phyloP scores from a whole-genome alignment of 1,140 invertebrate genomes.

The Panulirus ornatus region DNA sequence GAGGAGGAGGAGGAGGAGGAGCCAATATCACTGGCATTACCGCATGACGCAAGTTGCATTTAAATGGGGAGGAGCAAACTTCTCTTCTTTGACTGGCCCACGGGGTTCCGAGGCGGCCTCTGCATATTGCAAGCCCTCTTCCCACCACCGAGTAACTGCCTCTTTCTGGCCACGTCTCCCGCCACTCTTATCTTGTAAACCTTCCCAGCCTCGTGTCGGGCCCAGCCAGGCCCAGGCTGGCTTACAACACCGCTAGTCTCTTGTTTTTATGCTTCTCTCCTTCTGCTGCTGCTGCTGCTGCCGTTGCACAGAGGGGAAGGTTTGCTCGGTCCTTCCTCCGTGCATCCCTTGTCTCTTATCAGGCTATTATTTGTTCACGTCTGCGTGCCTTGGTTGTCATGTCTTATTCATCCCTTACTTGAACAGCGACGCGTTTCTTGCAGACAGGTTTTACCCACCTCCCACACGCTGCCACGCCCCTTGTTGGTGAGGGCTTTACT shows the following conservation, averaged over 20 bases:
- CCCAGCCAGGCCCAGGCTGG: too few relatives aligned
- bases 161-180: background rate
- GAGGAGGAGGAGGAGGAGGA: conserved; percentile 19
- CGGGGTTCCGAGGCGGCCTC: background rate
- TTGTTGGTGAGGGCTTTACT: too few relatives aligned
- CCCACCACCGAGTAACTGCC: background rate
- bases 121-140: conserved; percentile 1
- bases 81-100: conserved; percentile 12
- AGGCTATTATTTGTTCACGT: too few relatives aligned
- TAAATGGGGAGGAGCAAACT: conserved; percentile 41
- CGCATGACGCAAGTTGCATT: conserved; percentile 15
- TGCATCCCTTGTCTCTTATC: background rate
- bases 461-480: too few relatives aligned
- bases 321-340: background rate
- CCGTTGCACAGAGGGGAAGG: too few relatives aligned
- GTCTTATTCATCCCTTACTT: background rate
- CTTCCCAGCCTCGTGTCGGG: too few relatives aligned
- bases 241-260: too few relatives aligned
- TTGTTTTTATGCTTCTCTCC: background rate
- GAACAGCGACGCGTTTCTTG: background rate
- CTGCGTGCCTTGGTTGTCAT: background rate
- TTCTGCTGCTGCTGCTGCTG: background rate
- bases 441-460: too few relatives aligned
- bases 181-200: background rate
- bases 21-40: conserved; percentile 32